These are phyloP conservation scores for Archaeoteleia sp. DNA, from an alignment of 2,888 invertebrate genomes.

Conservation along the genomic window DNA sequence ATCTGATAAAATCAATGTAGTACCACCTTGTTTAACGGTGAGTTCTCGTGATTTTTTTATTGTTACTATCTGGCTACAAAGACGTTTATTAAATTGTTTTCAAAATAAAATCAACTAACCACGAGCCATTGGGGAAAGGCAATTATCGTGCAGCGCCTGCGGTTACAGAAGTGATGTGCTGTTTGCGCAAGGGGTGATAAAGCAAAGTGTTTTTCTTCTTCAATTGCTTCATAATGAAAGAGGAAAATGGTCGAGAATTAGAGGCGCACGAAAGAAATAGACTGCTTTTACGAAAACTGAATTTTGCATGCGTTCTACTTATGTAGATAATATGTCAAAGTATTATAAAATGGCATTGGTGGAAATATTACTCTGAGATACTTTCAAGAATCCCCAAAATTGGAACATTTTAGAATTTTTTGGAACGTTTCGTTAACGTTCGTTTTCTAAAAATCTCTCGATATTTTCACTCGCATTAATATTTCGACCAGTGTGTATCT, in stretches of 20 bases:
- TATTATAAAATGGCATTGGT: too few relatives aligned
- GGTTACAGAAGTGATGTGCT: conserved; percentile 27
- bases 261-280: neutral
- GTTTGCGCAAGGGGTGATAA: conserved; percentile 23
- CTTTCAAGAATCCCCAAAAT: too few relatives aligned
- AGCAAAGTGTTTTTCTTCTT: conserved; percentile 42
- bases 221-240: conserved; percentile 29
- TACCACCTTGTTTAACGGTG: conserved; percentile 8
- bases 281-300: too few relatives aligned
- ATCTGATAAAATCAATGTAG: too few relatives aligned
- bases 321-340: too few relatives aligned
- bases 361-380: too few relatives aligned
- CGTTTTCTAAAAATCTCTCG: too few relatives aligned
- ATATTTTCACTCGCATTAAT: too few relatives aligned
- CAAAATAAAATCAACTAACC: conserved; percentile 23
- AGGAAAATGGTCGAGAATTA: conserved; percentile 10
- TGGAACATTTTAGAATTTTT: too few relatives aligned
- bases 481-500: too few relatives aligned
- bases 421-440: too few relatives aligned
- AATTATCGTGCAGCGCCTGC: conserved; percentile 27
- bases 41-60: conserved; percentile 15
- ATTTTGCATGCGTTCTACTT: too few relatives aligned
- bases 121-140: conserved; percentile 10
- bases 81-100: conserved; percentile 28
- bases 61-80: neutral